These are phyloP conservation scores for Clarias macrocephalus DNA, from an alignment of 2,113 vertebrate species.

Conservation along the genomic window DNA sequence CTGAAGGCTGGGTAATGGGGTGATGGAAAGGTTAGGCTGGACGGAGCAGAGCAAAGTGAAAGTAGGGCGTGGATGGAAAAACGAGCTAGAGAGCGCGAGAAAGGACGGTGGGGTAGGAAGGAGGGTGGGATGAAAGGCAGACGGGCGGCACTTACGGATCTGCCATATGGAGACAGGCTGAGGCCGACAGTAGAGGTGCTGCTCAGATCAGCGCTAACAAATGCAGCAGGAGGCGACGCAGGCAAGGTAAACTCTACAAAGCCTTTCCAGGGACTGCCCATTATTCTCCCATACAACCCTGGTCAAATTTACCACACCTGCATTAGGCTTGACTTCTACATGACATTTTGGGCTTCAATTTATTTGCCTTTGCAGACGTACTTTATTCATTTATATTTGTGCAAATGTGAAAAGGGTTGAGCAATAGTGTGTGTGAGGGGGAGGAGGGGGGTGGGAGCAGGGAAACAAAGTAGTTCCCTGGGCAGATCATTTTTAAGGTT, in stretches of 20 bases:
- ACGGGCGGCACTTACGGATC: constrained; percentile 75
- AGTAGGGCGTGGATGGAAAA: constrained; percentile 47
- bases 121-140: constrained; percentile 62
- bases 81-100: constrained; percentile 58
- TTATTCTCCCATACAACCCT: constrained; percentile 76
- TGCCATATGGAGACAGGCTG: constrained; percentile 78
- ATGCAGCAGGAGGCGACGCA: constrained; percentile 75
- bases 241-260: constrained; percentile 79
- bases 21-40: constrained; percentile 69
- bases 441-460: constrained; percentile 23
- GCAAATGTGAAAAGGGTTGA: constrained; percentile 75
- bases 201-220: constrained; percentile 78
- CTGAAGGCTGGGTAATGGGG: constrained; percentile 53
- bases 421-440: constrained; percentile 47
- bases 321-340: constrained; percentile 60
- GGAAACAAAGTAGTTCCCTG: constrained; percentile 53
- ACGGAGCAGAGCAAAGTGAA: constrained; percentile 66
- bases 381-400: constrained; percentile 63
- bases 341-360: constrained; percentile 29
- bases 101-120: constrained; percentile 56
- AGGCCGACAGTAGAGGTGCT: constrained; percentile 77
- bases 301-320: constrained; percentile 68
- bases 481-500: too few species aligned
- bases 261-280: constrained; percentile 79
- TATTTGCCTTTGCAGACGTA: constrained; percentile 19